Base-by-base conservation (phyloP, 2,888 invertebrate genomes). In the Pedicia rivosa region DNA sequence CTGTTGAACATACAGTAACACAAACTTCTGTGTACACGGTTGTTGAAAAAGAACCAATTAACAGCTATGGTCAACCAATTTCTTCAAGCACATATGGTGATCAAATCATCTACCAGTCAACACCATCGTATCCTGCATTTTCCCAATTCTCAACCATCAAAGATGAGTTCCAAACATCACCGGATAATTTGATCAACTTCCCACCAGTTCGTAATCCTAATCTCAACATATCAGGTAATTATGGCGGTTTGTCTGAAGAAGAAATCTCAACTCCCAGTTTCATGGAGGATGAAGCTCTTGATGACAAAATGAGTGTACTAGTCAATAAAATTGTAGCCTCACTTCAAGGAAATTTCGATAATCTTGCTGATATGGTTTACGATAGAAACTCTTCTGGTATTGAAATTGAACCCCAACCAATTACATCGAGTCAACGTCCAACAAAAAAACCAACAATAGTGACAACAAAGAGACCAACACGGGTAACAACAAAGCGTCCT, bases 161-260 rank as follows among this genome's bases (percentile, higher is more conserved):
- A 22, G 54, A 55, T 27, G 76, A 78, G 46, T 63, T 70, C 6
- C 74, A 74, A 43, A 76, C 79, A 0, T 71, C 73, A 0, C 67
- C 72, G 1, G 76, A 80, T 48, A 78, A 83, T 42, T 59, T 74
- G 15, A 74, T 75, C 24, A 83, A 83, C 48, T 87, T 87, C 62
- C 86, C 86, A 12, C 86, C 86, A 0, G 86, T 84, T 1, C 68
- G 86, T 32, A 83, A 86, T 55, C 86, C 86, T 0, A 77, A 83
- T 61, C 60, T 83, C 0, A 84, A 84, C 43, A 72, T 74, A 47
- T 77, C 79, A 0, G 65, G 67, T 1, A 62, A 65, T 4, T 66
- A 64, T 16, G 55, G 66, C n/a, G n/a, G 16, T 8, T 14, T 17
- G 16, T 60, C 70, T 1, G 60, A 70, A 19, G 63, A 69, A 25